These are phyloP conservation scores for Lasioglossum pauxillum DNA, from an alignment of 2,888 invertebrate species.

Conservation along the genomic window DNA sequence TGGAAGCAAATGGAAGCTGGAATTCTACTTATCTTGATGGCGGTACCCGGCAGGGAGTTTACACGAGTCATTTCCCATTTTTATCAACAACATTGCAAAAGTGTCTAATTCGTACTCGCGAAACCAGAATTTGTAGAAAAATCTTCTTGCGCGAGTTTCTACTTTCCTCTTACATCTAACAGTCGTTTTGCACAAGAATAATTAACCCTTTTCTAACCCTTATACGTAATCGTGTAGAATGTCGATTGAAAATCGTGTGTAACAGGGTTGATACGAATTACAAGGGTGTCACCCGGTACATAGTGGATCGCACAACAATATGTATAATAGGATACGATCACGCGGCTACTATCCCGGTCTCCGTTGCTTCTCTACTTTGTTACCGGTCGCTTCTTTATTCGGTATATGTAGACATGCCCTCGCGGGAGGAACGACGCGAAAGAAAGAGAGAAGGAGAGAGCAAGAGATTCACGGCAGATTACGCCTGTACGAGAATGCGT, in stretches of 20 bases:
- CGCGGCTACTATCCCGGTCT: conserved; percentile 49
- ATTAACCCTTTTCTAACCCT: background rate
- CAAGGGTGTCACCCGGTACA: conserved; percentile 49
- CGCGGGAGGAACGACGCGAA: conserved; percentile 45
- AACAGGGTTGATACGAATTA: background rate
- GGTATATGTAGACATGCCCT: conserved; percentile 45
- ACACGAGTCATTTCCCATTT: background rate
- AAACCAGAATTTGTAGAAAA: background rate
- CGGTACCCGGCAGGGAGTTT: background rate
- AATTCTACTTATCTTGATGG: background rate
- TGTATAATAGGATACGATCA: conserved; percentile 60
- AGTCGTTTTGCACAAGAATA: background rate
- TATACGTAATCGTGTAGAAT: background rate
- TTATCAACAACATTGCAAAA: background rate
- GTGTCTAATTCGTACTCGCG: background rate
- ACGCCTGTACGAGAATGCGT: conserved; percentile 52
- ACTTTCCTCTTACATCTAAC: background rate
- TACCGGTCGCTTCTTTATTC: conserved; percentile 64
- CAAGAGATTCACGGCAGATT: conserved; percentile 61
- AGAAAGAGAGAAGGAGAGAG: background rate
- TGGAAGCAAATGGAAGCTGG: background rate
- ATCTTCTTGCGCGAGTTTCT: background rate
- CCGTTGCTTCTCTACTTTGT: conserved; percentile 58
- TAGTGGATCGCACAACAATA: conserved; percentile 46
- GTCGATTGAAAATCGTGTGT: background rate